Conservation (phyloP, 2,113 vertebrate species). For the Neomonachus schauinslandi region DNA sequence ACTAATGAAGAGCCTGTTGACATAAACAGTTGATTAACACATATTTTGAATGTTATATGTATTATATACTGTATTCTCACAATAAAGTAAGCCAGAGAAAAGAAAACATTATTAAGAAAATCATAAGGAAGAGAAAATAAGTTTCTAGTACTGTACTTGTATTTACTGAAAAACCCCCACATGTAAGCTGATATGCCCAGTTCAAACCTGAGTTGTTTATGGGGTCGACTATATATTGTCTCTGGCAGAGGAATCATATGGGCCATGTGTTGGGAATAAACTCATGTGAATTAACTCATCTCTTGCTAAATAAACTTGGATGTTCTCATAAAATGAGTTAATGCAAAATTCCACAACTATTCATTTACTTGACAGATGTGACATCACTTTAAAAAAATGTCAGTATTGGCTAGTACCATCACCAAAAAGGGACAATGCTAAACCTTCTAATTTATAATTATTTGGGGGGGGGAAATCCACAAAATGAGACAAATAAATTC, state of each 20-base stretch:
- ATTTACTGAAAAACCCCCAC: background rate
- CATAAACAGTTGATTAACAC: background rate
- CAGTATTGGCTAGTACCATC: background rate
- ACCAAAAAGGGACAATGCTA: background rate
- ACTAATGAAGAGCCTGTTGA: background rate
- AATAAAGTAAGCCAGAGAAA: background rate
- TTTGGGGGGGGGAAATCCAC: background rate
- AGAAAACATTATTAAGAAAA: background rate
- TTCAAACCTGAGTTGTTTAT: background rate
- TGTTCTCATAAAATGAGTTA: slow-evolving; percentile 10
- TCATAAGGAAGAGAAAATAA: background rate
- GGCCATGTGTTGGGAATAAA: background rate
- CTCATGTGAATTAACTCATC: background rate
- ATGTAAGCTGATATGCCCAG: background rate
- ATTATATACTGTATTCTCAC: background rate
- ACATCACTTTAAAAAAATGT: background rate
- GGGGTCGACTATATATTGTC: background rate
- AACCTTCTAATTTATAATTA: background rate
- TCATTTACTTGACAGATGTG: background rate
- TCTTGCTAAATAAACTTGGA: background rate
- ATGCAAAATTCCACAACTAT: background rate
- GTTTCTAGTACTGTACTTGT: background rate
- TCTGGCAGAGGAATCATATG: background rate
- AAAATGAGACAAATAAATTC: background rate
- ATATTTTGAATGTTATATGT: background rate